phyloP scores from a whole-genome alignment of 2,888 invertebrate genomes.

The Drosophila rellima region DNA sequence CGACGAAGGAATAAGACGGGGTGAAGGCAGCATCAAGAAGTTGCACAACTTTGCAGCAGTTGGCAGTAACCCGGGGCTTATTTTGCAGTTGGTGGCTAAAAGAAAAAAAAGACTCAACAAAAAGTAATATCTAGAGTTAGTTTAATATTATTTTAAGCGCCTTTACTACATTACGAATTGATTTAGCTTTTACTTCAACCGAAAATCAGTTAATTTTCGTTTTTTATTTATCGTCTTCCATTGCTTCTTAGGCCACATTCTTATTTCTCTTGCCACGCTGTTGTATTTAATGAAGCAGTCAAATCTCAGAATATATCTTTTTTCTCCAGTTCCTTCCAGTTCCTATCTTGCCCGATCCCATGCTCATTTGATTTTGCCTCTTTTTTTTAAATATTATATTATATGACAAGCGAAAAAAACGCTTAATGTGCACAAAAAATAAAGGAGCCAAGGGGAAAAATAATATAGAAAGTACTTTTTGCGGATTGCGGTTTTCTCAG shows the following conservation, averaged over 20 bases:
- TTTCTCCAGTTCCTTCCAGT: slow-evolving; percentile 28
- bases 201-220: slow-evolving; percentile 28
- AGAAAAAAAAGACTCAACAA: slow-evolving; percentile 10
- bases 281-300: slow-evolving; percentile 62
- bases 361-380: slow-evolving; percentile 61
- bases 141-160: slow-evolving; percentile 36
- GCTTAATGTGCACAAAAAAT: slow-evolving; percentile 60
- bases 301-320: slow-evolving; percentile 56
- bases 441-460: slow-evolving; percentile 10
- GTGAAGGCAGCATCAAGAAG: slow-evolving; percentile 20
- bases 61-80: slow-evolving; percentile 54
- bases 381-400: slow-evolving; percentile 43
- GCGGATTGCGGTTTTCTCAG: slow-evolving; percentile 35
- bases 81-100: slow-evolving; percentile 43
- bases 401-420: slow-evolving; percentile 41
- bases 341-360: slow-evolving; percentile 28
- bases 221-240: slow-evolving; percentile 3
- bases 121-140: slow-evolving; percentile 23
- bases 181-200: slow-evolving; percentile 27
- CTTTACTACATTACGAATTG: slow-evolving; percentile 29
- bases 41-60: slow-evolving; percentile 62
- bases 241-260: background rate
- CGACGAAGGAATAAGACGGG: background rate
- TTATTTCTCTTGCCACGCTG: slow-evolving; percentile 11
- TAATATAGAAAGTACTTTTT: slow-evolving; percentile 41